phyloP scores from a whole-genome alignment of 2,888 invertebrate genomes.

The Onchidella celtica region DNA sequence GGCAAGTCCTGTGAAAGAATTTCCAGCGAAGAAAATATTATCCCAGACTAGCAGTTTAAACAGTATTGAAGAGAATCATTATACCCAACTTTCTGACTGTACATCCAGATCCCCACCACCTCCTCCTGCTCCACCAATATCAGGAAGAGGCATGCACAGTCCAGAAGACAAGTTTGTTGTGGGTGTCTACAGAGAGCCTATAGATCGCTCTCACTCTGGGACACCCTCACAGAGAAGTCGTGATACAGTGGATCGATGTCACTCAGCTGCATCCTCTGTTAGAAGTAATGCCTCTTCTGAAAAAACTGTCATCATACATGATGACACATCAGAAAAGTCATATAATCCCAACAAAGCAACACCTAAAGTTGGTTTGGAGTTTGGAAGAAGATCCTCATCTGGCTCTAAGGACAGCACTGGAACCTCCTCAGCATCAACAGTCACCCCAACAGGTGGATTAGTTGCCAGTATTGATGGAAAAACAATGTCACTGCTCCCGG shows the following conservation, averaged over 20 bases:
- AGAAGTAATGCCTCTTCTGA: constrained; percentile 52
- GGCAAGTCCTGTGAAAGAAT: constrained; percentile 52
- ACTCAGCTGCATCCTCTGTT: constrained; percentile 44
- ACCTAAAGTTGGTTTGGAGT: constrained; percentile 27
- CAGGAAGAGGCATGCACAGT: neutral
- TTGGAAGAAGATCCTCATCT: constrained; percentile 51
- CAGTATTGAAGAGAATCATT: constrained; percentile 42
- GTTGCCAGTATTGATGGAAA: constrained; percentile 74
- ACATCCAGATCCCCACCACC: constrained; percentile 33
- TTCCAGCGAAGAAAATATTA: constrained; percentile 62
- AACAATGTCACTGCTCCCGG: constrained; percentile 70
- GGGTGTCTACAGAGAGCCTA: constrained; percentile 71
- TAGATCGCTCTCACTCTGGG: constrained; percentile 53
- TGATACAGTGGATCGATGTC: constrained; percentile 61
- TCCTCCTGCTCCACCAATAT: constrained; percentile 25
- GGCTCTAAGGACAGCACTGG: constrained; percentile 61
- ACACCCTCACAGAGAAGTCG: constrained; percentile 53
- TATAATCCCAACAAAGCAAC: constrained; percentile 53
- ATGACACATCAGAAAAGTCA: constrained; percentile 46
- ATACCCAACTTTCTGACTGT: constrained; percentile 48
- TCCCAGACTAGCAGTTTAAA: constrained; percentile 26
- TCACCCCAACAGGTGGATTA: constrained; percentile 69
- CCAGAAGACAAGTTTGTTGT: constrained; percentile 66
- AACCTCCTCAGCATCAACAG: constrained; percentile 67
- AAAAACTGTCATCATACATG: constrained; percentile 38